Conservation (phyloP, 2,113 vertebrate genomes). For the Lophura nycthemera region DNA sequence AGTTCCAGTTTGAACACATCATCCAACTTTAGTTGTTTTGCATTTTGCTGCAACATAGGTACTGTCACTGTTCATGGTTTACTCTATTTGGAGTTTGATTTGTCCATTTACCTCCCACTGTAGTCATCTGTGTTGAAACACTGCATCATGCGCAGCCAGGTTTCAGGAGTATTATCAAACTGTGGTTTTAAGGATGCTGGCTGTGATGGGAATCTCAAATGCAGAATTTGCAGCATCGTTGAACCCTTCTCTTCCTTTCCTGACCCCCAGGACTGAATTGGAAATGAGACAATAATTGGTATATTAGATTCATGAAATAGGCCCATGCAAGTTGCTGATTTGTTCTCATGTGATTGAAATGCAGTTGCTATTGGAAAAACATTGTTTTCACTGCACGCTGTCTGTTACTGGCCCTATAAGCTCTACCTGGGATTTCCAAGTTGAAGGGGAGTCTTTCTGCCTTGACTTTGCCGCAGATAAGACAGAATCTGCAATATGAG, state of each 20-base stretch:
- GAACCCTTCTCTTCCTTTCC: background rate
- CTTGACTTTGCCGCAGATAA: background rate
- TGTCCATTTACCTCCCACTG: background rate
- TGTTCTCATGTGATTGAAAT: slow-evolving; percentile 14
- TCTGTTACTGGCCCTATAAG: background rate
- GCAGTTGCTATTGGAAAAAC: background rate
- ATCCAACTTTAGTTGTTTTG: background rate
- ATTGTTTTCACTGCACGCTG: background rate
- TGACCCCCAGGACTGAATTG: background rate
- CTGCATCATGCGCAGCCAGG: background rate
- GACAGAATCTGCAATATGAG: background rate
- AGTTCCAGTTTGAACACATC: background rate
- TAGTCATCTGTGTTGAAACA: background rate
- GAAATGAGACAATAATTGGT: slow-evolving; percentile 43
- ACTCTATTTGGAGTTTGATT: background rate
- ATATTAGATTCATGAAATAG: slow-evolving; percentile 31
- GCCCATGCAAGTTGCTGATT: background rate
- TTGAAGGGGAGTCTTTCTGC: background rate
- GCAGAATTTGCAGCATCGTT: slow-evolving; percentile 18
- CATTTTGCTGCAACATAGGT: background rate
- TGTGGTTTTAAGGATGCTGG: background rate
- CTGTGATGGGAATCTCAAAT: slow-evolving; percentile 45
- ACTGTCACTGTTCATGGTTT: background rate
- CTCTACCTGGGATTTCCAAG: background rate
- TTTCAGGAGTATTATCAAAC: background rate